Conservation (phyloP, 2,888 invertebrate genomes). For the Mimumesa dahlbomi region DNA sequence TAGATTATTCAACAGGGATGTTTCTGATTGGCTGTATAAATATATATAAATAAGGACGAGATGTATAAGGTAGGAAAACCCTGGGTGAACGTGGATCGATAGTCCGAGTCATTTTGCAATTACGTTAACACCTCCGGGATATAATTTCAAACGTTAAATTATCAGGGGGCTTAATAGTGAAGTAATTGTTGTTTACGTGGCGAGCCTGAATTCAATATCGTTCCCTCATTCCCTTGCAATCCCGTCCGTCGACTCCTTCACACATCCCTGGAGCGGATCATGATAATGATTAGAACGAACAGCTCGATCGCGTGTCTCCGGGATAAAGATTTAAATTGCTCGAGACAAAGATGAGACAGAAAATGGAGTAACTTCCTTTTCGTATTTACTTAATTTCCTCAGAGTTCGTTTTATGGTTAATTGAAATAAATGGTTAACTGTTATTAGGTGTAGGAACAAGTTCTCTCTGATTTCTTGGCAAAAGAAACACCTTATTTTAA, state of each 20-base stretch:
- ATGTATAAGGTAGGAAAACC: too few relatives aligned
- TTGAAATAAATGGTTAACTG: too few relatives aligned
- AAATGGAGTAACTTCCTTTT: background rate
- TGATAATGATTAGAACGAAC: slow-evolving; percentile 10
- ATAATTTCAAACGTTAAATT: slow-evolving; percentile 25
- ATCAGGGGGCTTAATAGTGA: slow-evolving; percentile 16
- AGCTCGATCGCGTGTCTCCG: background rate
- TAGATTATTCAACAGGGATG: too few relatives aligned
- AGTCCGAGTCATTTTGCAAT: slow-evolving; percentile 16
- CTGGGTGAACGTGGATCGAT: slow-evolving; percentile 19
- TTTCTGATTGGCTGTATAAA: too few relatives aligned
- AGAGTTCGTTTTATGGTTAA: background rate
- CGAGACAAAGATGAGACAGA: background rate
- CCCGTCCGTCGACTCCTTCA: background rate
- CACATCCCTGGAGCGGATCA: background rate
- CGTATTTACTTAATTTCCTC: background rate
- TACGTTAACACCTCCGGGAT: slow-evolving; percentile 4
- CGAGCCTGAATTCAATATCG: background rate
- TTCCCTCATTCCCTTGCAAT: background rate
- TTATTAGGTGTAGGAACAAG: too few relatives aligned
- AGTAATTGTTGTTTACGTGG: slow-evolving; percentile 45
- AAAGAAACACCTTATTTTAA: too few relatives aligned
- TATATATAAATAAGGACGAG: too few relatives aligned
- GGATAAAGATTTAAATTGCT: slow-evolving; percentile 3
- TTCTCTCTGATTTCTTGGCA: too few relatives aligned